A percentile compares a stretch with the other conserved stretches of the same genome.
phyloP scores from a whole-genome alignment of 1,140 invertebrate species.

The Cydia fagiglandana region DNA sequence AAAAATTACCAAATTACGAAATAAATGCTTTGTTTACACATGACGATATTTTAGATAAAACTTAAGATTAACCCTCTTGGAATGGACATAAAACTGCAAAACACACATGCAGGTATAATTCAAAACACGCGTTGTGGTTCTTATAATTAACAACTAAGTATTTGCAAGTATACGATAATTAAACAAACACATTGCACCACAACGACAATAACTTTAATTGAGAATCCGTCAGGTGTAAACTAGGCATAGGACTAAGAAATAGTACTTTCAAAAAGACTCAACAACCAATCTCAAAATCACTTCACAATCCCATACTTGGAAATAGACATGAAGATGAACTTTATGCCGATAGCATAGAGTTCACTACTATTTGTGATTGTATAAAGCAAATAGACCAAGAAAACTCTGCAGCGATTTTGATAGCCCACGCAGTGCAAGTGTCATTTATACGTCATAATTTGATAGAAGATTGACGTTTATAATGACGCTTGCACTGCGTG shows the following conservation, averaged over 20 bases:
- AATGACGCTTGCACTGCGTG: too few species aligned
- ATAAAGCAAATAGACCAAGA: too few species aligned
- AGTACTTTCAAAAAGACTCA: not conserved
- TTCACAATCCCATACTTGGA: not conserved
- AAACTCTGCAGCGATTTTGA: too few species aligned
- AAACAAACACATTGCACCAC: not conserved
- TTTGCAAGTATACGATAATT: not conserved
- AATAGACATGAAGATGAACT: too few species aligned
- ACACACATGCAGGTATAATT: not conserved
- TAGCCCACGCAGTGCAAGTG: too few species aligned
- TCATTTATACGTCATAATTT: too few species aligned
- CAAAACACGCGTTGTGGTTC: not conserved
- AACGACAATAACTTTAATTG: not conserved
- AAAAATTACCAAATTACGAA: not conserved
- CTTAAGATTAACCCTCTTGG: not conserved
- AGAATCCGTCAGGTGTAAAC: not conserved
- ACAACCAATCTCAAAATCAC: not conserved
- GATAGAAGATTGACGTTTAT: too few species aligned
- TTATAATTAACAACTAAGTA: not conserved
- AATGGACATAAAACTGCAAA: not conserved
- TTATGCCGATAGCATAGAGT: too few species aligned
- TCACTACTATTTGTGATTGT: too few species aligned
- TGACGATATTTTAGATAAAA: not conserved
- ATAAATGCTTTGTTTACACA: conserved; percentile 19
- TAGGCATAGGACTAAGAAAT: not conserved